Percentiles rank a stretch among this genome's conserved stretches.
Evolutionary conservation across 2,888 invertebrate genomes (phyloP).

Genomic region (Lydus trimaculatus): DNA sequence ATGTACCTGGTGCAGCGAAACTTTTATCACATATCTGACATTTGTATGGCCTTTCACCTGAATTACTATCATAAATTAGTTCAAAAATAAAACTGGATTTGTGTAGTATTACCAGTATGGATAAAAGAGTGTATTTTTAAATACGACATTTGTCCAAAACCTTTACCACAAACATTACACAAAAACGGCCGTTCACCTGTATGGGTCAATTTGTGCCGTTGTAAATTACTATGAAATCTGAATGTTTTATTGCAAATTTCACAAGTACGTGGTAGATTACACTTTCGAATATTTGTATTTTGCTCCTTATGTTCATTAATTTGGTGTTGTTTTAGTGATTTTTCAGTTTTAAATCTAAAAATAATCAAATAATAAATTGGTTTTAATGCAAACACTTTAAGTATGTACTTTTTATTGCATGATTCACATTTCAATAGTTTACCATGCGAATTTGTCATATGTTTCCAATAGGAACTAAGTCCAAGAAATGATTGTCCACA

Average conservation of each 20-base stretch:
- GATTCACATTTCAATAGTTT: constrained; percentile 30
- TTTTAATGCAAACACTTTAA: constrained; percentile 7
- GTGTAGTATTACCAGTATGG: constrained; percentile 39
- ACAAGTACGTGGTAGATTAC: constrained; percentile 44
- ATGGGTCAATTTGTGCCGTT: constrained; percentile 50
- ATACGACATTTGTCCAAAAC: constrained; percentile 45
- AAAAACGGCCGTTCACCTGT: constrained; percentile 48
- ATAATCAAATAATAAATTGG: background rate
- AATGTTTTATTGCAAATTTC: constrained; percentile 50
- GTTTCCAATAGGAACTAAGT: constrained; percentile 37
- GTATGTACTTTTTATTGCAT: constrained; percentile 31
- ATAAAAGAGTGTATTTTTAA: constrained; percentile 49
- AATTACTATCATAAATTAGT: background rate
- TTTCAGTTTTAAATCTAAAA: constrained; percentile 30
- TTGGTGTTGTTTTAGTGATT: constrained; percentile 24
- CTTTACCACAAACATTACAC: constrained; percentile 47
- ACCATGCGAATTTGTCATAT: constrained; percentile 31
- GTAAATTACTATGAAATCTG: constrained; percentile 49
- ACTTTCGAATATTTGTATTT: constrained; percentile 35
- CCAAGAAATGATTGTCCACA: constrained; percentile 36
- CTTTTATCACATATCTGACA: constrained; percentile 49
- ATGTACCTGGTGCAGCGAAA: constrained; percentile 50
- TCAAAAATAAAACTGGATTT: background rate
- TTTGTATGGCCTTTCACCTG: constrained; percentile 50
- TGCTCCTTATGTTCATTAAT: constrained; percentile 12